A percentile compares a stretch with the other conserved stretches of the same genome.
These are phyloP conservation scores for Hypena proboscidalis DNA, from an alignment of 2,888 invertebrate species.

Conservation along the genomic window DNA sequence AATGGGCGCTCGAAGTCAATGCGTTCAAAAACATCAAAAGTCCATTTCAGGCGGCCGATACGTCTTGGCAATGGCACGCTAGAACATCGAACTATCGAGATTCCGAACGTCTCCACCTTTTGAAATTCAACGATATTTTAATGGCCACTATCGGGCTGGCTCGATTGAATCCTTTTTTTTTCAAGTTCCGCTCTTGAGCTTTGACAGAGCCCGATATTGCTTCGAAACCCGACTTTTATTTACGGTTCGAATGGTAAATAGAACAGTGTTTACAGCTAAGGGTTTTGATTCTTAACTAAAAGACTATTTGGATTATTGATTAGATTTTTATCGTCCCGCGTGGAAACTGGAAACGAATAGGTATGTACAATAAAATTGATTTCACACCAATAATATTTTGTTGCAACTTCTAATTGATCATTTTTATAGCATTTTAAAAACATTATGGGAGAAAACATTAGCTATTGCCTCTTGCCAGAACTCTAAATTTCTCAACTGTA, in stretches of 20 bases:
- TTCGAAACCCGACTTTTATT: constrained; percentile 60
- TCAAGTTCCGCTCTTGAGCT: constrained; percentile 57
- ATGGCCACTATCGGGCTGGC: constrained; percentile 77
- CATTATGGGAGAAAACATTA: too few relatives aligned
- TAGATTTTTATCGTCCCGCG: constrained; percentile 13
- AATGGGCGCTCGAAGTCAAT: constrained; percentile 34
- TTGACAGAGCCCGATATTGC: constrained; percentile 68
- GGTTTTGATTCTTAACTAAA: constrained; percentile 39
- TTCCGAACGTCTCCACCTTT: constrained; percentile 68
- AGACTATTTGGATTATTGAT: constrained; percentile 40
- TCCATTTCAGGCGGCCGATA: constrained; percentile 72
- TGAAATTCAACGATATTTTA: constrained; percentile 83
- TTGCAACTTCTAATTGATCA: too few relatives aligned
- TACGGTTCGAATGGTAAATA: constrained; percentile 63
- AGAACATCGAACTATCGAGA: constrained; percentile 53
- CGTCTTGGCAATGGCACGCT: constrained; percentile 62
- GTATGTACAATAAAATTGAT: too few relatives aligned
- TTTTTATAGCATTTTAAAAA: too few relatives aligned
- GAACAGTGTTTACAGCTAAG: constrained; percentile 50
- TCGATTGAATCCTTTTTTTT: constrained; percentile 68
- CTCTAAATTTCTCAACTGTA: too few relatives aligned
- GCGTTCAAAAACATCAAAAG: constrained; percentile 75
- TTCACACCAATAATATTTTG: too few relatives aligned
- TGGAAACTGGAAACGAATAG: too few relatives aligned
- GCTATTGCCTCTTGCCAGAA: too few relatives aligned